Evolutionary conservation across 1,140 invertebrate species (phyloP).

Genomic region (Cepaea nemoralis): DNA sequence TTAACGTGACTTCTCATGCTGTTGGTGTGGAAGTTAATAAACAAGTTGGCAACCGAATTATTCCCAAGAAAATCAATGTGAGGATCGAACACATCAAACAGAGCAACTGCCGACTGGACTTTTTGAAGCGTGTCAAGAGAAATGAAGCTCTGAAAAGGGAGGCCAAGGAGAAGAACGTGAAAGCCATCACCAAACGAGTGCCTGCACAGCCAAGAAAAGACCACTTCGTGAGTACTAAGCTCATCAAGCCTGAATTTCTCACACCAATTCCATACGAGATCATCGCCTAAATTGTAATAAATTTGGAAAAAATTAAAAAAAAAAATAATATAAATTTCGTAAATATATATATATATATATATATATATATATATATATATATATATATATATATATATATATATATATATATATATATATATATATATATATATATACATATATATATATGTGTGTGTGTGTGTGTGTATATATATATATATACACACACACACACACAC

Average conservation of each 20-base stretch:
- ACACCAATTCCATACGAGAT: conserved; percentile 97
- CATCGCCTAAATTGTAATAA: conserved; percentile 83
- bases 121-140: conserved; percentile 90
- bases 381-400: too few relatives aligned
- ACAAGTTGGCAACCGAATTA: conserved; percentile 86
- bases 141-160: conserved; percentile 86
- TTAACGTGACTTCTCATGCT: conserved; percentile 96
- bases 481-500: too few relatives aligned
- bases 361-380: too few relatives aligned
- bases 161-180: conserved; percentile 75
- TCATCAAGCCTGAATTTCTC: conserved; percentile 83
- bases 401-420: too few relatives aligned
- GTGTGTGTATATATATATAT: too few relatives aligned
- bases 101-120: conserved; percentile 96
- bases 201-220: conserved; percentile 85
- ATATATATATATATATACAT: too few relatives aligned
- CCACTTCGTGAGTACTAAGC: conserved; percentile 88
- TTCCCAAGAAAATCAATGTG: conserved; percentile 96
- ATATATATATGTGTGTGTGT: too few relatives aligned
- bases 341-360: too few relatives aligned
- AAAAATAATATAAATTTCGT: too few relatives aligned
- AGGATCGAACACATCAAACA: conserved; percentile 97
- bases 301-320: too few relatives aligned
- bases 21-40: conserved; percentile 99
- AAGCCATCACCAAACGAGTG: conserved; percentile 44